Base-by-base conservation (phyloP, 1,140 invertebrate species). In the Hermetia illucens region DNA sequence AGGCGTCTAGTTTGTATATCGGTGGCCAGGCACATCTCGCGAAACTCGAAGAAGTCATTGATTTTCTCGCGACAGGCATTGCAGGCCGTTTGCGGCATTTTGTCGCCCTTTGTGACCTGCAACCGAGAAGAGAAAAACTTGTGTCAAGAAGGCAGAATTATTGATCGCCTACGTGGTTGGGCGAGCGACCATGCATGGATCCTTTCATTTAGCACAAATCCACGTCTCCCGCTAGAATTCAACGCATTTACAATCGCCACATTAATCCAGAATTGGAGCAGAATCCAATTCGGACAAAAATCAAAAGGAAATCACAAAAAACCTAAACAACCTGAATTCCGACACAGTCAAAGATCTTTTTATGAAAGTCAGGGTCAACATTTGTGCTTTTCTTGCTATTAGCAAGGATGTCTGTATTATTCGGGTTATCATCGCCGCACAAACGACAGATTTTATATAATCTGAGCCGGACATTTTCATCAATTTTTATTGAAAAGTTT, bases 1-100 rank as follows among this genome's bases (percentile, higher is more conserved):
- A 64, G 43, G 5, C 62, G 50, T 4, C 69, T 49, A 1, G 68
- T 70, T 22, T 62, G 49, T 10, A 55, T 62, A 37, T 71, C 67
- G 3, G 68, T 72, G 18, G 64, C 58, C 38, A 53, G 52, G 45
- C 68, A 71, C 64, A 70, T 66, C 42, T 69, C 63, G 16, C 68
- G 57, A 53, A 70, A 71, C 46, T 71, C 66, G 24, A 65, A 67
- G 52, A 68, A 72, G 51, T 74, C 71, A 52, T 72, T 71, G 31
- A 74, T 68, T 55, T 70, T 72, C 40, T 71, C 70, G 21, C 70
- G 64, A 34, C 70, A 72, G 19, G 69, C 43, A 39, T 62, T 64
- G 46, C 67, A 71, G 44, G 71, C 70, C 20, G 67, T 55, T n/a
- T 70, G 69, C 0, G 70, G 70, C 69, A 72, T 71, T 48, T 65